phyloP scores from a whole-genome alignment of 2,797 vertebrate genomes.

The Mus minutoides region DNA sequence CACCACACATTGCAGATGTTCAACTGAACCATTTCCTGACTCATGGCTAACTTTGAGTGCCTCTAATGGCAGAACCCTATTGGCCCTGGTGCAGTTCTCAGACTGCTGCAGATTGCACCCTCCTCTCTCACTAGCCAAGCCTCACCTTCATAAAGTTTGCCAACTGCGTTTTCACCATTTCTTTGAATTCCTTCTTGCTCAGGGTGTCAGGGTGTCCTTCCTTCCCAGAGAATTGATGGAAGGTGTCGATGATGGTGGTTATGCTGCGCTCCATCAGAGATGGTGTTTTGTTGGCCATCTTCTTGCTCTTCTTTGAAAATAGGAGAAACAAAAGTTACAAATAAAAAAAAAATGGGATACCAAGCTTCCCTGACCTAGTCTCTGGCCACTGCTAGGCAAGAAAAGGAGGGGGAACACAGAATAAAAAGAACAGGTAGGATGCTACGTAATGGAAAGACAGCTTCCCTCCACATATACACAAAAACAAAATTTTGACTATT shows the following conservation, averaged over 20 bases:
- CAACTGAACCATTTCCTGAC: neutral
- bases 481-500: neutral
- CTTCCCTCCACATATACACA: neutral
- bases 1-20: neutral
- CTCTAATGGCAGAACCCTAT: neutral
- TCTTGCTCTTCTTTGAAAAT: neutral
- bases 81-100: neutral
- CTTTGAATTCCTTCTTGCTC: slow-evolving; percentile 53
- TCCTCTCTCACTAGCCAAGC: neutral
- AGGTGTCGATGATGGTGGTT: slow-evolving; percentile 58
- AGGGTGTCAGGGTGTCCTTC: neutral
- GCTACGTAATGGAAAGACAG: neutral
- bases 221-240: slow-evolving; percentile 1
- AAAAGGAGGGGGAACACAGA: neutral
- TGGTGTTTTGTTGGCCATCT: neutral
- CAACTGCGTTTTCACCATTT: slow-evolving; percentile 56
- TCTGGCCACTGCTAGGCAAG: neutral
- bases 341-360: too few species aligned
- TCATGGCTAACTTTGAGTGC: neutral
- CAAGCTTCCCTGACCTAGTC: neutral
- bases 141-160: slow-evolving; percentile 75
- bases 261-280: slow-evolving; percentile 39
- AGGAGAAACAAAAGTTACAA: neutral
- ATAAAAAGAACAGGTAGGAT: neutral
- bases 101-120: accelerated